Evolutionary conservation across 2,888 invertebrate species (phyloP).

Genomic region (Drosophila aldrichi): DNA sequence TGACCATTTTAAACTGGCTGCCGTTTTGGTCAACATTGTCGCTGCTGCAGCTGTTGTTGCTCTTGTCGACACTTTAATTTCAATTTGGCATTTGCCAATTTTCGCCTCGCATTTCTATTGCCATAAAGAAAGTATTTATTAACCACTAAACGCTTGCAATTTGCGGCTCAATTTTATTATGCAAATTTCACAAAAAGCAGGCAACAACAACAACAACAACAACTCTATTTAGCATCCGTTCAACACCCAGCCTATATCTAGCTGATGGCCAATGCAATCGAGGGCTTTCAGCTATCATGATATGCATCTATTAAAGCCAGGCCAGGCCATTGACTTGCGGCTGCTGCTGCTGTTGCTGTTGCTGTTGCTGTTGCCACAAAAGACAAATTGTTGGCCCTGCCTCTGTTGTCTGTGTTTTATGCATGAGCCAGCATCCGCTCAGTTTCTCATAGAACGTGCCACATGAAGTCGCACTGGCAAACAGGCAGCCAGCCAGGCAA

Average conservation of each 20-base stretch:
- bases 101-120: conserved; percentile 54
- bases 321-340: conserved; percentile 49
- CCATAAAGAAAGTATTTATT: conserved; percentile 73
- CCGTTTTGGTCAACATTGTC: conserved; percentile 39
- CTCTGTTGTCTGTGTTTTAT: conserved; percentile 40
- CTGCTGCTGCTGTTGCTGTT: not conserved
- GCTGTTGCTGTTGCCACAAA: conserved; percentile 16
- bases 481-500: conserved; percentile 26
- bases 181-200: conserved; percentile 57
- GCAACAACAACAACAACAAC: conserved; percentile 16
- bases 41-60: conserved; percentile 29
- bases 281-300: conserved; percentile 49
- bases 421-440: conserved; percentile 50
- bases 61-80: conserved; percentile 74
- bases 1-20: conserved; percentile 74
- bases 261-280: conserved; percentile 35
- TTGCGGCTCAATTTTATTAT: conserved; percentile 57
- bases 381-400: conserved; percentile 38
- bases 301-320: conserved; percentile 43
- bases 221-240: conserved; percentile 1
- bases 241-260: conserved; percentile 24
- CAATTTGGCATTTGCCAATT: conserved; percentile 71
- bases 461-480: conserved; percentile 29
- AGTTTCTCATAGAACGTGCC: conserved; percentile 50
- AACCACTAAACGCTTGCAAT: conserved; percentile 48